Base-by-base conservation (phyloP, 1,140 invertebrate species). In the Apis mellifera region DNA sequence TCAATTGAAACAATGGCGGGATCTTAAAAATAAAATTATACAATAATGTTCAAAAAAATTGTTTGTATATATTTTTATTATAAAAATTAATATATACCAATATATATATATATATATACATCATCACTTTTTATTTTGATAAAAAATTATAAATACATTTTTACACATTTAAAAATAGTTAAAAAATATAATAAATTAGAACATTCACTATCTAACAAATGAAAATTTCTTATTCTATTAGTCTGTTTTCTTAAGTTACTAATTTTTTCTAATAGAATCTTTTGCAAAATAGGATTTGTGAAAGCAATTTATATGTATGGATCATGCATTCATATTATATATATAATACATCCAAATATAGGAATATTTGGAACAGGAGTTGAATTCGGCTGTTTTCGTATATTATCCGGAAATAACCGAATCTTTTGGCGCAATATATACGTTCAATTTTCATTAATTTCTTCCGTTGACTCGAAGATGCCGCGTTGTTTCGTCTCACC, bases 361-460 rank as follows among this genome's bases (percentile, higher is more conserved):
- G n/a, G n/a, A n/a, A n/a, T n/a, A n/a, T n/a, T n/a, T n/a, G n/a
- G n/a, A n/a, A n/a, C n/a, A n/a, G n/a, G n/a, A n/a, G 8, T 32
- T 19, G 15, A 48, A 66, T 21, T 71, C 59, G 57, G 23, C 21
- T 78, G 60, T 76, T 78, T 59, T 52, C n/a, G 32, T 0, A 15
- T 11, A 26, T 11, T 73, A 5, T 13, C 21, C 68, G 52, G 72
- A 57, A 60, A 60, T 2, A 42, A 48, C 21, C 42, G 59, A 81
- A 72, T 72, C 52, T 74, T 21, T 83, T 72, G 17, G 72, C 32
- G 26, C n/a, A 57, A 59, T 9, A 11, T 9, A 55, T 26, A 0
- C 54, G 5, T 42, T 55, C 42, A 59, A 26, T 59, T 57, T 32
- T 73, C 57, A 86, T 87, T 87, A 72, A 72, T 59, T 52, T 23